Percentiles rank a stretch among this genome's conserved stretches.
phyloP scores from a whole-genome alignment of 2,797 vertebrate genomes.

The Acipenser transmontanus region DNA sequence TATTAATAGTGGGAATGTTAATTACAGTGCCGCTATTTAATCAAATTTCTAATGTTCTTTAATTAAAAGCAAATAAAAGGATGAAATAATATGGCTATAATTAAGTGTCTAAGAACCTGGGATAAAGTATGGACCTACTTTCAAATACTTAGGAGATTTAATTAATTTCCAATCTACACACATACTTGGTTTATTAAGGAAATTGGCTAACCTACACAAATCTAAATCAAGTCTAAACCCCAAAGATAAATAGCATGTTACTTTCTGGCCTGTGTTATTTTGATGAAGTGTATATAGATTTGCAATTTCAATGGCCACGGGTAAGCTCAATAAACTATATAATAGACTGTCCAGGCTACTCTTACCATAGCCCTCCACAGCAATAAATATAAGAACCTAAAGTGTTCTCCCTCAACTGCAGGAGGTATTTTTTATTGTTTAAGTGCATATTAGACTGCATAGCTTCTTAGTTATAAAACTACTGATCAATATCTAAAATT shows the following conservation, averaged over 20 bases:
- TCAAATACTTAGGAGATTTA: conserved; percentile 7
- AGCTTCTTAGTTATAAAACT: conserved; percentile 25
- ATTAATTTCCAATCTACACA: conserved; percentile 18
- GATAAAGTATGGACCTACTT: too few species aligned
- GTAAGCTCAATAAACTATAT: conserved; percentile 41
- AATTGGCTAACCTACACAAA: conserved; percentile 29
- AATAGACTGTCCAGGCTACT: conserved; percentile 34
- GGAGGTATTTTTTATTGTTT: conserved; percentile 24
- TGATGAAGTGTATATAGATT: conserved; percentile 43
- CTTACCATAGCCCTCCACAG: conserved; percentile 29
- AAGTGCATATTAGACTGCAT: conserved; percentile 7
- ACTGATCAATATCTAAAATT: conserved; percentile 41
- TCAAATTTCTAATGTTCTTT: conserved; percentile 5
- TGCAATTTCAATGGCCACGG: conserved; percentile 40
- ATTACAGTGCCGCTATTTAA: neutral
- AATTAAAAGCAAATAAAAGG: conserved; percentile 16
- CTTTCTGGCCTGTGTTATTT: conserved; percentile 25
- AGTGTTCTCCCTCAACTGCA: conserved; percentile 14
- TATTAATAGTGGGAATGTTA: neutral
- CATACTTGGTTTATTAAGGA: conserved; percentile 22
- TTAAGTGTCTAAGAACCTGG: neutral
- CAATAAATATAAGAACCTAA: conserved; percentile 38
- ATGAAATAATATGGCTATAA: conserved; percentile 10
- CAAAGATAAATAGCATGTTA: conserved; percentile 36
- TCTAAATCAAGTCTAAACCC: conserved; percentile 28